Base-by-base conservation (phyloP, 2,797 vertebrate species). In the Fringilla coelebs region DNA sequence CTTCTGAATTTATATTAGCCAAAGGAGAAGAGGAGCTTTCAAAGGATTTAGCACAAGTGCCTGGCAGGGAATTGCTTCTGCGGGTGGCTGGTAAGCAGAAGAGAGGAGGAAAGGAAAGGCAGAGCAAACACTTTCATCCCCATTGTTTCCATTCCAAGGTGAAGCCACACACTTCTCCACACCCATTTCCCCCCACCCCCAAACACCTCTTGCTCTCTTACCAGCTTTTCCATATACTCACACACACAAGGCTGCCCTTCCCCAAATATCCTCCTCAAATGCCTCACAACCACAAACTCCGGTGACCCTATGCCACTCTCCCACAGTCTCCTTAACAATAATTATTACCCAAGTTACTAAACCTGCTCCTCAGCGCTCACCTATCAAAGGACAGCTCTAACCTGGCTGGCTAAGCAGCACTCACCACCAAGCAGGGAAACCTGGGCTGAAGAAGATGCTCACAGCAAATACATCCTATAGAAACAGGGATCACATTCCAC, bases 11-110 rank as follows among this genome's bases (percentile, higher is more conserved):
- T 82, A 54, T 91, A 67, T 77, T 82, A 3, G 0, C 15, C 38
- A 52, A n/a, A 85, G 71, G 60, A 93, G 74, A 70, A 79, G 63
- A 80, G 34, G 34, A 88, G 71, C 66, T 96, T 94, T 88, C 87
- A 94, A 94, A 96, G 94, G 57, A 73, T 79, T 95, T 88, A 86
- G 74, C 71, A 61, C 60, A 88, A 96, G 74, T 25, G 38, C 48
- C 83, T 89, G 65, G 71, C 54, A 91, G 80, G 26, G 76, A 90
- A 88, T 34, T 2, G 3, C 66, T 80, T 71, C 80, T 90, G 48
- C 0, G 3, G 24, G 45, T 52, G 57, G 62, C 76, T 62, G 66
- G 46, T 65, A 54, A 79, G 60, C n/a, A 74, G 26, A 26, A 65
- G n/a, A 70, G 10, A 8, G 21, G 14, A 87, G 62, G 65, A 85